Conservation (phyloP, 2,113 vertebrate genomes). For the Zingel zingel region DNA sequence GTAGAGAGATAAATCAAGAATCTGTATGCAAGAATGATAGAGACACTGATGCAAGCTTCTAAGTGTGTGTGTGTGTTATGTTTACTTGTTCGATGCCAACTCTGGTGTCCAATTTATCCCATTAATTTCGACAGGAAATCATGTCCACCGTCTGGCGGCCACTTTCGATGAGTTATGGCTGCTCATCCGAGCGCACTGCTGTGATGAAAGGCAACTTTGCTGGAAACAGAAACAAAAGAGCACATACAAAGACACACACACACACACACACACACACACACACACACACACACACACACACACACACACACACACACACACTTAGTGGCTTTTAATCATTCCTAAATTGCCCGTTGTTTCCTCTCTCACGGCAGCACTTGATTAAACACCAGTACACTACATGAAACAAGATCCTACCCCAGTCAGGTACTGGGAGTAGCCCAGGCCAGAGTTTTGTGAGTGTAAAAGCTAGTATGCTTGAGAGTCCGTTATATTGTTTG, state of each 20-base stretch:
- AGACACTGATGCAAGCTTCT: constrained; percentile 37
- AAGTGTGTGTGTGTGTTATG: constrained; percentile 19
- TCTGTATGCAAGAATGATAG: constrained; percentile 46
- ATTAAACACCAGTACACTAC: constrained; percentile 50
- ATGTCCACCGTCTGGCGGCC: constrained; percentile 63
- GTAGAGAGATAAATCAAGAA: not conserved
- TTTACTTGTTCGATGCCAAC: constrained; percentile 53
- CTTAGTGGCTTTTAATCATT: constrained; percentile 70
- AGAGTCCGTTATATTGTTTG: constrained; percentile 20
- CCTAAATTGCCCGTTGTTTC: constrained; percentile 62
- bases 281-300: not conserved
- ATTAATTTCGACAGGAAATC: constrained; percentile 66
- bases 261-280: not conserved
- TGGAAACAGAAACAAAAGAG: constrained; percentile 28
- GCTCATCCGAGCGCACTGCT: constrained; percentile 35
- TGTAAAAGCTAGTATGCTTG: not conserved
- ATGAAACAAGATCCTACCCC: constrained; percentile 31
- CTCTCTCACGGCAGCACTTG: constrained; percentile 54
- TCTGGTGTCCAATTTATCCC: constrained; percentile 55
- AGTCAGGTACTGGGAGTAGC: constrained; percentile 12
- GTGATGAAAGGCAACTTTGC: constrained; percentile 47
- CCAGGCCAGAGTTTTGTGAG: not conserved
- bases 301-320: constrained; percentile 10
- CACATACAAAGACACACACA: not conserved
- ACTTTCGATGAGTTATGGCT: constrained; percentile 61